Evolutionary conservation across 2,888 invertebrate genomes (phyloP).

Genomic region (Ethmia dodecea): DNA sequence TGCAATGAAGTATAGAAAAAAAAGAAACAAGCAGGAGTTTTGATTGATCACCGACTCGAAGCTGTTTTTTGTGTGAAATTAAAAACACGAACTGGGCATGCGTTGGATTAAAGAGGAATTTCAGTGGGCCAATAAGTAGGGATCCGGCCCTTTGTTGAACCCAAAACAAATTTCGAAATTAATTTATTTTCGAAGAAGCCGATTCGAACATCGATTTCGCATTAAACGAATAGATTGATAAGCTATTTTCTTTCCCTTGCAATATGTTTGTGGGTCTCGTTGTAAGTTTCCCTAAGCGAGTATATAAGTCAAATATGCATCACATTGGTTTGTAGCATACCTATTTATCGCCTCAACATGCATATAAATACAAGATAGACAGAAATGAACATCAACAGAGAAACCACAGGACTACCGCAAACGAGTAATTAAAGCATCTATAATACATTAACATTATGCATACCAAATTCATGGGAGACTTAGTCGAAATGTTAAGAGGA

Average conservation of each 20-base stretch:
- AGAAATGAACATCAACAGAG: constrained; percentile 45
- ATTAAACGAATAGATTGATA: constrained; percentile 26
- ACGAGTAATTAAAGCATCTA: constrained; percentile 71
- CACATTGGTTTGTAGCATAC: too few species aligned
- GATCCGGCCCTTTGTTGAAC: constrained; percentile 49
- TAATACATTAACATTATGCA: constrained; percentile 70
- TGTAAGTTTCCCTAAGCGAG: too few species aligned
- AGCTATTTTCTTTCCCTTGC: too few species aligned
- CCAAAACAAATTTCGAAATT: constrained; percentile 52
- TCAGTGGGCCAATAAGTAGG: constrained; percentile 53
- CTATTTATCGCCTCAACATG: too few species aligned
- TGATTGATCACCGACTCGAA: constrained; percentile 74
- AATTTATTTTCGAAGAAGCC: constrained; percentile 48
- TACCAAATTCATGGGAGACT: constrained; percentile 64
- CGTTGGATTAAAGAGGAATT: constrained; percentile 72
- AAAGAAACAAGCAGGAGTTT: constrained; percentile 60
- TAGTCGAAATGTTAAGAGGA: constrained; percentile 56
- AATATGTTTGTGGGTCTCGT: too few species aligned
- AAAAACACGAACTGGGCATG: constrained; percentile 69
- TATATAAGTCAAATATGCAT: too few species aligned
- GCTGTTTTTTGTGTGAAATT: constrained; percentile 74
- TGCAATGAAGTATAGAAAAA: constrained; percentile 67
- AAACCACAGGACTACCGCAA: constrained; percentile 59
- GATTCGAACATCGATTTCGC: constrained; percentile 45
- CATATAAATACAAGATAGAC: constrained; percentile 11